phyloP scores from a whole-genome alignment of 23 tunicate species.

The Pegea sp. region DNA sequence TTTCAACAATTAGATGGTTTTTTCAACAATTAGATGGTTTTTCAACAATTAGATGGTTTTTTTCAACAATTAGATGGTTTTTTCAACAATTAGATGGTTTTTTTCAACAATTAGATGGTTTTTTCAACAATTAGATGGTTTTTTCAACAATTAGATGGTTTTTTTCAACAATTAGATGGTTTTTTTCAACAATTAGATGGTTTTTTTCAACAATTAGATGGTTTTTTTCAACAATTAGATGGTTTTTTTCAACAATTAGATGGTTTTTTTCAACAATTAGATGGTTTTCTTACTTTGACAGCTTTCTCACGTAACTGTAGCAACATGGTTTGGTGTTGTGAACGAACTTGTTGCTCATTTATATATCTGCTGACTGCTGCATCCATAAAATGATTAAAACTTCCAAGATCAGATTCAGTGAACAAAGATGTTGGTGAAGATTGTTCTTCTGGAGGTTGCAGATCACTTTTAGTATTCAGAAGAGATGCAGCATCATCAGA shows the following conservation, averaged over 20 bases:
- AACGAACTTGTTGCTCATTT: conserved; percentile 57
- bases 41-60: no score
- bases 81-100: not conserved
- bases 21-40: not conserved
- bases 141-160: not conserved
- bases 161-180: conserved; percentile 26
- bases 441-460: no score
- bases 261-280: not conserved
- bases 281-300: conserved; percentile 38
- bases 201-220: conserved; percentile 27
- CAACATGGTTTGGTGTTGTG: conserved; percentile 51
- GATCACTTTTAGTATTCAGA: conserved; percentile 18
- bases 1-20: conserved; percentile 22
- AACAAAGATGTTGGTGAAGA: conserved; percentile 24
- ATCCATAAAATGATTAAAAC: conserved; percentile 39
- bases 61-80: conserved; percentile 22
- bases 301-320: conserved; percentile 63
- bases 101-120: no score
- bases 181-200: not conserved
- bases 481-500: conserved; percentile 1
- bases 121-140: conserved; percentile 23
- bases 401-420: conserved; percentile 19
- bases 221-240: not conserved
- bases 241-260: conserved; percentile 28
- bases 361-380: conserved; percentile 44